These are phyloP conservation scores for Nymphicus hollandicus DNA, from an alignment of 2,113 vertebrate species.

Conservation along the genomic window DNA sequence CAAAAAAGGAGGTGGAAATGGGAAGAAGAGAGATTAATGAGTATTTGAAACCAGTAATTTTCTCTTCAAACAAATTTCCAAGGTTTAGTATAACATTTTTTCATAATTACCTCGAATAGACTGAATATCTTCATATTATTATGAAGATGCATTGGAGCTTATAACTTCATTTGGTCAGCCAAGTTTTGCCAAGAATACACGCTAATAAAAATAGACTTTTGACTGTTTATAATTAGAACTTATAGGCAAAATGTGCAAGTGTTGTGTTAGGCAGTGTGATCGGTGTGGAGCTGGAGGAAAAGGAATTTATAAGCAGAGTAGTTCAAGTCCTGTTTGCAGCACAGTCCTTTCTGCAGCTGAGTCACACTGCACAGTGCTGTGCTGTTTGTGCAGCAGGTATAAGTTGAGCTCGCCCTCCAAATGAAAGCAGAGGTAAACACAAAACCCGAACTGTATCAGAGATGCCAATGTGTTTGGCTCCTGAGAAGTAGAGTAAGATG, in stretches of 20 bases:
- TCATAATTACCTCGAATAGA: not conserved
- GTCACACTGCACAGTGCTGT: not conserved
- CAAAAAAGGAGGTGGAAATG: not conserved
- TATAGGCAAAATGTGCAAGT: not conserved
- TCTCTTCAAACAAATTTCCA: not conserved
- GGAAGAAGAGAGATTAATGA: not conserved
- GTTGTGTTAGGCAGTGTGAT: not conserved
- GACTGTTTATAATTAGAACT: not conserved
- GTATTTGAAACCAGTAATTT: not conserved
- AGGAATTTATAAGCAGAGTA: not conserved
- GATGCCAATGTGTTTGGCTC: not conserved
- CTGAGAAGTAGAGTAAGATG: not conserved
- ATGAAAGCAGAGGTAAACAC: not conserved
- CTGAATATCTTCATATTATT: not conserved
- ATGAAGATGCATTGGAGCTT: not conserved
- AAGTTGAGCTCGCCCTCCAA: not conserved
- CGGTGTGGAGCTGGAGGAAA: not conserved
- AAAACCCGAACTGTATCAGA: not conserved
- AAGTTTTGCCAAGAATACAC: not conserved
- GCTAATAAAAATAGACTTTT: not conserved
- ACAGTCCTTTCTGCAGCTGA: not conserved
- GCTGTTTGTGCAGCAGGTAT: not conserved
- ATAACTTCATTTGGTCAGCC: not conserved
- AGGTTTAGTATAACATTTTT: not conserved
- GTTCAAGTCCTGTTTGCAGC: not conserved